phyloP scores from a whole-genome alignment of 1,140 invertebrate species.

The Hycleus phaleratus region DNA sequence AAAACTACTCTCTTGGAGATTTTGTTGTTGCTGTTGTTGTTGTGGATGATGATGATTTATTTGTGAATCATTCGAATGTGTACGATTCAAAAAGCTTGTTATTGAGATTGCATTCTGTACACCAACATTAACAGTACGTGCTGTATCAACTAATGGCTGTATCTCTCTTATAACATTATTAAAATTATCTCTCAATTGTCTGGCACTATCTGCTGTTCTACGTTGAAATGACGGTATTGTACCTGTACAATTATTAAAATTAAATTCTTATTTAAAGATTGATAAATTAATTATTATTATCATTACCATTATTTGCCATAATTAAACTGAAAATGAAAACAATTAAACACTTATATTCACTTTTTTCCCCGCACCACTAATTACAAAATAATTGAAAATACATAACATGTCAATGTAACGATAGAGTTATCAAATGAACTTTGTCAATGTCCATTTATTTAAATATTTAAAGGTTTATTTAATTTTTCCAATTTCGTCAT shows the following conservation, averaged over 20 bases:
- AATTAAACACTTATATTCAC: too few species aligned
- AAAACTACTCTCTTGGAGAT: conserved; percentile 18
- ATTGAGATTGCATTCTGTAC: conserved; percentile 22
- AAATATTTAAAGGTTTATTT: too few species aligned
- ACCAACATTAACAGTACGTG: conserved; percentile 37
- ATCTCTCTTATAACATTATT: conserved; percentile 47
- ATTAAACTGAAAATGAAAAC: too few species aligned
- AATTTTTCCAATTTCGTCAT: too few species aligned
- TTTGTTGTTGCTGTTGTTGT: conserved; percentile 10
- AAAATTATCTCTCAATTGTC: conserved; percentile 45
- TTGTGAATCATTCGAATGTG: conserved; percentile 20
- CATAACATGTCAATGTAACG: too few species aligned
- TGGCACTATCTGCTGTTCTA: conserved; percentile 41
- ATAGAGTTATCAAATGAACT: too few species aligned
- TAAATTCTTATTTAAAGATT: too few species aligned
- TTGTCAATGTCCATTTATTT: too few species aligned
- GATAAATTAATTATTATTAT: too few species aligned
- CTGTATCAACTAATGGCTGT: conserved; percentile 45
- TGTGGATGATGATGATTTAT: conserved; percentile 4
- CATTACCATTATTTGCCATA: too few species aligned
- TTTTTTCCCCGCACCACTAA: too few species aligned
- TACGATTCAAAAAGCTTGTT: conserved; percentile 30
- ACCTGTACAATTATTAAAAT: neutral
- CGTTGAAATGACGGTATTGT: conserved; percentile 33
- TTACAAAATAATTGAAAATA: too few species aligned